Evolutionary conservation across 37 sponge, comb jelly and placozoan species (phyloP), one percentile per base, ranked within the genome.

Genomic region (Halisarca cf. caerulea): DNA sequence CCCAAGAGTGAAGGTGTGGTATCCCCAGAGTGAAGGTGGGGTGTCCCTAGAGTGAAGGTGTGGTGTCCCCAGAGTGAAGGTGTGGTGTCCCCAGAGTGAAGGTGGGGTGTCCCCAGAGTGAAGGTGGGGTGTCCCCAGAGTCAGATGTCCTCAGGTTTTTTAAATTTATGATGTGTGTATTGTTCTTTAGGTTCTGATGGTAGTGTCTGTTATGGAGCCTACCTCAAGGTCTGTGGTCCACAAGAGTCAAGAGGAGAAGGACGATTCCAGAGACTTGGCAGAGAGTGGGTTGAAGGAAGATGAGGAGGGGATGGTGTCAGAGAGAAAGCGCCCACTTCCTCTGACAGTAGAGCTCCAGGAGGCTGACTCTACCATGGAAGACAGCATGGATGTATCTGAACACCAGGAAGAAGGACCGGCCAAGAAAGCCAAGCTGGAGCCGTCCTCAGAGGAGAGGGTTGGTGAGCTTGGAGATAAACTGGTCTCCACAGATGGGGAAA

Each of bases 291-390:
- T 23, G 9, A 23, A 62, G n/a, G 64, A 62, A 23, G 30, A 28
- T 15, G 64, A 62, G 15, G 64, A 15, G n/a, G n/a, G n/a, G n/a
- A n/a, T n/a, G n/a, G n/a, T 30, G 7, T 62, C 64, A 20, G 64
- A n/a, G 15, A 62, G 64, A 23, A 62, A 62, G 15, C 64, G 64
- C n/a, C 30, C 64, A 7, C 30, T 62, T 62, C 30, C 64, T 15
- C 21, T 74, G 44, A 74, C 43, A 2, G 77, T 74, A 14, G 77
- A 74, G 7, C 60, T 88, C 4, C 93, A 92, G 71, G 93, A 92
- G 73, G 93, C 93, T 30, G 93, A 92, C 87, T 92, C 93, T 35
- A 92, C 93, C 41, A 40, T 74, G 2, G 77, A 74, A 44, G 77
- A 40, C 24, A 40, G 69, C 30, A 34, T 68, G 69, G 11, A 28